Conservation (phyloP, 2,888 invertebrate species). For the Hypselothyrea guttata region DNA sequence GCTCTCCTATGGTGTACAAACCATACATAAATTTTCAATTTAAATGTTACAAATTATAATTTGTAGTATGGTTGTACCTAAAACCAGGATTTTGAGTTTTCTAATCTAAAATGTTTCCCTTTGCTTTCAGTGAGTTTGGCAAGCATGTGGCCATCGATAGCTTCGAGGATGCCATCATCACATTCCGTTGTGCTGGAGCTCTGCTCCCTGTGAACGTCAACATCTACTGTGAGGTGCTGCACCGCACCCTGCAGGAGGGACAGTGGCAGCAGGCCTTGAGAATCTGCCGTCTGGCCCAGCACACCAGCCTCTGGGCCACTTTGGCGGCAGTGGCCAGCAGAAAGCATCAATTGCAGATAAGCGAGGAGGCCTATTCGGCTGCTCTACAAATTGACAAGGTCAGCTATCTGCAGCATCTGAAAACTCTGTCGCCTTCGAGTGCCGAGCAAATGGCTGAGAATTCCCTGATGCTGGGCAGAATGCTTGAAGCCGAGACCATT, state of each 20-base stretch:
- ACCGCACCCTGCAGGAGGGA: conserved; percentile 87
- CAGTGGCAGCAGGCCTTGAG: conserved; percentile 93
- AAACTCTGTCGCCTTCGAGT: conserved; percentile 84
- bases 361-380: conserved; percentile 97
- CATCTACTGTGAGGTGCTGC: conserved; percentile 83
- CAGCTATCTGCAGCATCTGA: conserved; percentile 90
- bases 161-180: conserved; percentile 92
- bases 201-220: conserved; percentile 84
- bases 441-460: conserved; percentile 82
- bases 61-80: no score
- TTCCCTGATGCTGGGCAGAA: conserved; percentile 81
- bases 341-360: conserved; percentile 92
- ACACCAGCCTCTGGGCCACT: conserved; percentile 94
- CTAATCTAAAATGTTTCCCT: not conserved
- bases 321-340: conserved; percentile 95
- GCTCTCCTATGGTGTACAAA: no score
- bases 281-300: conserved; percentile 85
- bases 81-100: no score
- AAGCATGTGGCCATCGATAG: conserved; percentile 91
- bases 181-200: conserved; percentile 94
- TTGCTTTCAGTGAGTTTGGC: conserved; percentile 89
- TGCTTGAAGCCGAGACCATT: conserved; percentile 82
- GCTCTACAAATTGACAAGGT: conserved; percentile 94
- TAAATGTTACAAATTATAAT: no score
- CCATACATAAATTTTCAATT: no score